Percentiles rank a stretch among this genome's conserved stretches.
These are phyloP conservation scores for Pectinophora gossypiella DNA, from an alignment of 1,140 invertebrate species.

Conservation along the genomic window DNA sequence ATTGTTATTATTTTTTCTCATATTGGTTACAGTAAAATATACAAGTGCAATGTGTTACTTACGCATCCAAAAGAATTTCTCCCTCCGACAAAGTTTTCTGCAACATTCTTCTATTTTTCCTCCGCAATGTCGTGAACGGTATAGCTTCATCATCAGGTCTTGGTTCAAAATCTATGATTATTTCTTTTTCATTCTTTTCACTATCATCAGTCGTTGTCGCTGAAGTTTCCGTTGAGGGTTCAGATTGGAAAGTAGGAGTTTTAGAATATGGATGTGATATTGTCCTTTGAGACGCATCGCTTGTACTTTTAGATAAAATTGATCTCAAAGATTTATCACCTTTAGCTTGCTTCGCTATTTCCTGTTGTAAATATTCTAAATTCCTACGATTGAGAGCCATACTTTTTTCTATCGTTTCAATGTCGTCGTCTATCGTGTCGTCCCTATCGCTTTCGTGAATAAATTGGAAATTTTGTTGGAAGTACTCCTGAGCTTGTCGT, in stretches of 20 bases:
- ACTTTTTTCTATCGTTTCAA: slow-evolving; percentile 71
- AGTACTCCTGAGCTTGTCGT: slow-evolving; percentile 70
- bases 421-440: slow-evolving; percentile 72
- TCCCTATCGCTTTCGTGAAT: slow-evolving; percentile 73
- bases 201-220: slow-evolving; percentile 74
- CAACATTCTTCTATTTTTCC: slow-evolving; percentile 78
- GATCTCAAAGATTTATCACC: slow-evolving; percentile 56
- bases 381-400: slow-evolving; percentile 72
- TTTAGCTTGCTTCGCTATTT: slow-evolving; percentile 70
- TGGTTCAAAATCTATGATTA: slow-evolving; percentile 91
- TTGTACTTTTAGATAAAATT: slow-evolving; percentile 63
- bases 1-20: background rate
- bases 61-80: slow-evolving; percentile 83
- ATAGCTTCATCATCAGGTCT: slow-evolving; percentile 78
- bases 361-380: slow-evolving; percentile 72
- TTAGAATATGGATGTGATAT: slow-evolving; percentile 65
- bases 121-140: slow-evolving; percentile 70
- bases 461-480: slow-evolving; percentile 74
- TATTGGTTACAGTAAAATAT: too few species aligned
- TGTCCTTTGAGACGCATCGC: slow-evolving; percentile 64
- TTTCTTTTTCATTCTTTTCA: slow-evolving; percentile 84
- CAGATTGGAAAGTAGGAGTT: slow-evolving; percentile 72
- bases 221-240: slow-evolving; percentile 70
- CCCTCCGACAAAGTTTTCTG: slow-evolving; percentile 89
- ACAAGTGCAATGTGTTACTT: slow-evolving; percentile 31